These are phyloP conservation scores for Zapus hudsonius DNA, from an alignment of 2,113 vertebrate species.

Conservation along the genomic window DNA sequence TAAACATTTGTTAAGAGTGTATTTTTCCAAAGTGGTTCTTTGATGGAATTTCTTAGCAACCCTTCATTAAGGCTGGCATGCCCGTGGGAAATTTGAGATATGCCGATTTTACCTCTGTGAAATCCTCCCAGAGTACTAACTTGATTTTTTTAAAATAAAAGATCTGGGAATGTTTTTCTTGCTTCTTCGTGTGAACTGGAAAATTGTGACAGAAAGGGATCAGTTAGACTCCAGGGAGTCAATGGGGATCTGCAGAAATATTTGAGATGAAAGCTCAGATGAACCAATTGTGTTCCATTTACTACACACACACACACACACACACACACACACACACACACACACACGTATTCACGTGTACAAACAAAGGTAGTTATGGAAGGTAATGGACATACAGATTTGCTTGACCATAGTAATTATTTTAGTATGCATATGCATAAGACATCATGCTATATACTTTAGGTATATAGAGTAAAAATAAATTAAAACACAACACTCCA, in stretches of 20 bases:
- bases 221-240: not conserved
- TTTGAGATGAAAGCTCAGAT: constrained; percentile 14
- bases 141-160: constrained; percentile 60
- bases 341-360: not conserved
- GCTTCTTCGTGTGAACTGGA: constrained; percentile 29
- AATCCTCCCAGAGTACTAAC: constrained; percentile 59
- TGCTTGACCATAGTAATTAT: not conserved
- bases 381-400: not conserved
- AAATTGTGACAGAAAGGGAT: not conserved
- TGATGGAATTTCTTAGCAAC: constrained; percentile 71
- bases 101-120: constrained; percentile 52
- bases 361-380: not conserved
- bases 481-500: not conserved
- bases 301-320: too few relatives aligned
- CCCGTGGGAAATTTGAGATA: constrained; percentile 67
- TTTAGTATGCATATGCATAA: not conserved
- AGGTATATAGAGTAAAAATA: not conserved
- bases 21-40: constrained; percentile 22
- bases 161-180: constrained; percentile 58
- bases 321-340: too few relatives aligned
- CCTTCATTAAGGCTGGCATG: constrained; percentile 67
- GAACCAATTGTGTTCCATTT: not conserved
- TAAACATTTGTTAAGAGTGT: not conserved
- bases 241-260: not conserved
- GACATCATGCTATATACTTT: not conserved